Base-by-base conservation (phyloP, 2,888 invertebrate genomes). In the Nebria brevicollis region DNA sequence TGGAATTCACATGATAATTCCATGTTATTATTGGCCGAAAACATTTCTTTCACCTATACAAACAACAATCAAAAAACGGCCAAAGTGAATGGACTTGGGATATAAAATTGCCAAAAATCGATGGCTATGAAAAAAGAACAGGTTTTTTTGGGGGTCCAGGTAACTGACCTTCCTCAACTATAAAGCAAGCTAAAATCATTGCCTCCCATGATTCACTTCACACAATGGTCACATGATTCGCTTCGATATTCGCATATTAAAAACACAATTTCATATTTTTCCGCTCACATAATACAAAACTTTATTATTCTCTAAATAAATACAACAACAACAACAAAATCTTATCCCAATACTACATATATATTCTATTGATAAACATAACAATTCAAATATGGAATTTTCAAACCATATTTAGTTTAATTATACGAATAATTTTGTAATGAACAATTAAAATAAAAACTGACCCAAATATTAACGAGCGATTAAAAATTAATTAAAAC, bases 81-180 rank as follows among this genome's bases (percentile, higher is more conserved):
- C 54, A 1, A 7, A 11, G 54, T 54, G 54, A 54, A 54, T 54
- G 54, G 54, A 15, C 11, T 70, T 70, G 25, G 25, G 34, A 70
- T 26, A 70, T 70, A 26, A 70, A 70, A 70, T 25, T 70, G 70
- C 25, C 70, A 70, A 70, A 68, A 70, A 70, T 15, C 70, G n/a
- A 54, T 34, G 25, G 11, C 70, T 70, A 70, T 70, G 70, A 70
- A 73, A 73, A 11, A 8, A 41, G 26, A 75, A 75, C 75, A 54
- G 75, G 75, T 75, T 75, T 64, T 75, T 64, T 75, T n/a, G 70
- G 54, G 34, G 26, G 42, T 75, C 25, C 75, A 75, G 75, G 75
- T 75, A 75, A 75, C 75, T 75, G 75, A 75, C 75, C 75, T 75
- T n/a, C 7, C 64, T 75, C 75, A 75, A 75, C 54, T 15, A 54